A percentile compares a stretch with the other conserved stretches of the same genome.
phyloP scores from a whole-genome alignment of 2,888 invertebrate genomes.

The Furcula furcula region DNA sequence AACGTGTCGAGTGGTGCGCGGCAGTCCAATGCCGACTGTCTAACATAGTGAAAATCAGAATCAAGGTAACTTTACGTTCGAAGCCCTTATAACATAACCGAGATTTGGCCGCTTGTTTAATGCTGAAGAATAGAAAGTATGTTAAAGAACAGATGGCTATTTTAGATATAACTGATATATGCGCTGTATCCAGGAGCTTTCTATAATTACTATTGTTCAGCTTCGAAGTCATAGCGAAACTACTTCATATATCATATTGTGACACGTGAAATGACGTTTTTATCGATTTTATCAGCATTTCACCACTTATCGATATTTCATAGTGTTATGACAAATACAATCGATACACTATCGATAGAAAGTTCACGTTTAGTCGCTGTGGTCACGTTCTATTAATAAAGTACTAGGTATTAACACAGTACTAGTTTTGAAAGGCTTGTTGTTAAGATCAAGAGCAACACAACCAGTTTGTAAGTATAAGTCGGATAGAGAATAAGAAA shows the following conservation, averaged over 20 bases:
- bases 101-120: too few species aligned
- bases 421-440: slow-evolving; percentile 25
- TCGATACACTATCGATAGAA: slow-evolving; percentile 33
- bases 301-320: slow-evolving; percentile 35
- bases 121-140: background rate
- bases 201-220: background rate
- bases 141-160: too few species aligned
- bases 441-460: slow-evolving; percentile 34
- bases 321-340: slow-evolving; percentile 28
- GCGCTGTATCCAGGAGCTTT: background rate
- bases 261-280: slow-evolving; percentile 18
- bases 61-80: too few species aligned
- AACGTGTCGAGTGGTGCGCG: too few species aligned
- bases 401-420: slow-evolving; percentile 17
- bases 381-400: slow-evolving; percentile 31
- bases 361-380: slow-evolving; percentile 26
- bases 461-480: slow-evolving; percentile 41
- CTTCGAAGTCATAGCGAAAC: slow-evolving; percentile 2
- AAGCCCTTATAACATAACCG: too few species aligned
- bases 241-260: slow-evolving; percentile 19
- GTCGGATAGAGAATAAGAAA: slow-evolving; percentile 13
- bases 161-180: background rate
- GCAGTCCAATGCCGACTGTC: too few species aligned
- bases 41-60: too few species aligned
- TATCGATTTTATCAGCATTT: slow-evolving; percentile 41